These are phyloP conservation scores for Rynchops niger DNA, from an alignment of 2,113 vertebrate genomes.

Conservation along the genomic window DNA sequence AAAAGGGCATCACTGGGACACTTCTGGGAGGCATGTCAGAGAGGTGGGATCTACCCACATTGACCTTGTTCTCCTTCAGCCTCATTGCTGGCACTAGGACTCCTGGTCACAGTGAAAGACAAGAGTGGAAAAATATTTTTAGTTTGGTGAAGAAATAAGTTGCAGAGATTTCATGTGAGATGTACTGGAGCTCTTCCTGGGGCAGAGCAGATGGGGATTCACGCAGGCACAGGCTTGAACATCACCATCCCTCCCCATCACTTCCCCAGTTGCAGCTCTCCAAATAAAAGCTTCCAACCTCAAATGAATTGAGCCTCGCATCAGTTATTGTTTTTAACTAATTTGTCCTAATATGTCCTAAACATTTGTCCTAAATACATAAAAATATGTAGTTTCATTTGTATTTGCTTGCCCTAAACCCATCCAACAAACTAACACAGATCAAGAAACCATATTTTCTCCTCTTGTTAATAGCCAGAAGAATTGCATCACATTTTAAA, in stretches of 20 bases:
- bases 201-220: background rate
- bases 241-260: background rate
- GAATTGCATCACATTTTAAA: constrained; percentile 19
- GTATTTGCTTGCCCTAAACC: background rate
- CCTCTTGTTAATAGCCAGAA: background rate
- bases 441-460: constrained; percentile 1
- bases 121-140: background rate
- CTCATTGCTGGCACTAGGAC: background rate
- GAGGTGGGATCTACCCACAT: background rate
- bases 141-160: background rate
- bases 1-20: background rate
- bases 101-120: background rate
- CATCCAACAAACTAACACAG: background rate
- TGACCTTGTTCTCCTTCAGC: background rate
- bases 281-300: background rate
- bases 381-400: background rate
- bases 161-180: background rate
- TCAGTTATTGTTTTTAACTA: background rate
- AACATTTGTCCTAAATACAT: background rate
- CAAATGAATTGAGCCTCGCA: background rate
- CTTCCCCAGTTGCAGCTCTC: background rate
- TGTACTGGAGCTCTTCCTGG: background rate
- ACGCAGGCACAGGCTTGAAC: background rate
- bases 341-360: too few relatives aligned
- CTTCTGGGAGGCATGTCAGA: background rate